phyloP scores from a whole-genome alignment of 2,797 vertebrate genomes.

The Anas capensis region DNA sequence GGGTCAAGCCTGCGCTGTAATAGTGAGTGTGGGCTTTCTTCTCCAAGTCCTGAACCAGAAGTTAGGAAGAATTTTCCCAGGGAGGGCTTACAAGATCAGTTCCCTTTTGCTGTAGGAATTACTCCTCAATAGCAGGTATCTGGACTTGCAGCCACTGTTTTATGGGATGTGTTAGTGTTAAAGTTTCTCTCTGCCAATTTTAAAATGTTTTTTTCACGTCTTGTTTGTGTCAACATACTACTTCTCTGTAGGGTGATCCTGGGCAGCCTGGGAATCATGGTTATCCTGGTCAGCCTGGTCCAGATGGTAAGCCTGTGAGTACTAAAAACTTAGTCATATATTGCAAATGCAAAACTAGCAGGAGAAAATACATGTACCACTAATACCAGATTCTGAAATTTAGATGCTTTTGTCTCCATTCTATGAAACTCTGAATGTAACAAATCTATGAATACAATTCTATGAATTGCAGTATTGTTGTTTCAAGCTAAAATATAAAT shows the following conservation, averaged over 20 bases:
- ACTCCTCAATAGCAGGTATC: neutral
- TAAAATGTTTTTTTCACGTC: neutral
- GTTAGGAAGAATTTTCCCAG: neutral
- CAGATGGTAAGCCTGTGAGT: slow-evolving; percentile 99
- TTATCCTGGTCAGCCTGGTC: slow-evolving; percentile 92
- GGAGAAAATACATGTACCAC: neutral
- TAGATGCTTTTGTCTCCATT: neutral
- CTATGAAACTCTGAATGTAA: neutral
- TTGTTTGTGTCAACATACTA: neutral
- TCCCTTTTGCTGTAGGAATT: neutral
- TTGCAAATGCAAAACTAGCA: slow-evolving; percentile 49
- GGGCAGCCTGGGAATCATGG: slow-evolving; percentile 87
- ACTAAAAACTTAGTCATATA: slow-evolving; percentile 93
- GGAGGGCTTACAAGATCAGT: neutral
- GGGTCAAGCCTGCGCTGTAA: neutral
- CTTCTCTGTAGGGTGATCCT: slow-evolving; percentile 85
- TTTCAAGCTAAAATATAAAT: neutral
- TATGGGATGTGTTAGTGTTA: neutral
- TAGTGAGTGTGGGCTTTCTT: neutral
- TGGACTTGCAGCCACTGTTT: neutral
- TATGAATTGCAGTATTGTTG: neutral
- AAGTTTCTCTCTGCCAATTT: neutral
- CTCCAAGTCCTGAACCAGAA: neutral
- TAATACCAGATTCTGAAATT: neutral
- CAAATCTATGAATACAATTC: neutral